phyloP scores from a whole-genome alignment of 2,888 invertebrate genomes.

The Bellardia pandia region DNA sequence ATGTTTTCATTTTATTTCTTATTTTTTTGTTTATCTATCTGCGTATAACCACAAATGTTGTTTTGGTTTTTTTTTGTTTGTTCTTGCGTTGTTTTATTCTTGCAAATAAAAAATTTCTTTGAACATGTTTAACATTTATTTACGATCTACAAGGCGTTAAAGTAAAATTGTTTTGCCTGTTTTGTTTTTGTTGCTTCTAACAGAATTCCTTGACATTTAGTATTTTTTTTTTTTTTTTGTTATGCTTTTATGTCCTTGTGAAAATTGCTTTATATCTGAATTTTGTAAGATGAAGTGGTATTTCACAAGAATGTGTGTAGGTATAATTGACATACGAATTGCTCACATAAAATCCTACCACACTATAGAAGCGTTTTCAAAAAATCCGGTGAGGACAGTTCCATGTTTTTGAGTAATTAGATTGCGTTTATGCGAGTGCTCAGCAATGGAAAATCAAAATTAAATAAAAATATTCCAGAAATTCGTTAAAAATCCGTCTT shows the following conservation, averaged over 20 bases:
- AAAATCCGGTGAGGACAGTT: no score
- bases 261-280: background rate
- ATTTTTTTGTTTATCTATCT: background rate
- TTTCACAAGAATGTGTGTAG: background rate
- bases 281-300: background rate
- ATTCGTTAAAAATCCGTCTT: no score
- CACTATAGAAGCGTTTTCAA: no score
- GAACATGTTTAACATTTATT: conserved; percentile 15
- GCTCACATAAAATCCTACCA: no score
- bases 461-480: no score
- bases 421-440: no score
- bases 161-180: background rate
- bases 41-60: conserved; percentile 15
- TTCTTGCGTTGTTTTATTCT: background rate
- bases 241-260: background rate
- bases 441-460: no score
- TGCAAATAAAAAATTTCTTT: background rate
- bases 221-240: background rate
- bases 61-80: background rate
- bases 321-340: background rate
- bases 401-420: no score
- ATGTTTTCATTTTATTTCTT: background rate
- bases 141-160: conserved; percentile 15
- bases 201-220: background rate
- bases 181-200: background rate